Base-by-base conservation (phyloP, 1,140 invertebrate genomes). In the Calycopis cecrops region DNA sequence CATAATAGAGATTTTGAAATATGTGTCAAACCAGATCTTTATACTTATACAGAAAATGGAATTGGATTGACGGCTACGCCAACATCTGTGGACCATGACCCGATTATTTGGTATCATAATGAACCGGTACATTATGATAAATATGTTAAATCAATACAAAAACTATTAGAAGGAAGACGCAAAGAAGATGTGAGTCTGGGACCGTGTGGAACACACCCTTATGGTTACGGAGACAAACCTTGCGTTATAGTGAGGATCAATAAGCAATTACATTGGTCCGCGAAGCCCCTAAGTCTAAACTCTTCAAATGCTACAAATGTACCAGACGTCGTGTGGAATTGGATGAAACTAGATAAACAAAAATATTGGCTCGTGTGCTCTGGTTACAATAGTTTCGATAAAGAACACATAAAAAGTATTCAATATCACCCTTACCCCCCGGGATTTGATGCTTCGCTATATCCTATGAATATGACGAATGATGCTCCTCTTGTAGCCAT, bases 181-280 rank as follows among this genome's bases (percentile, higher is more conserved):
- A 70, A 73, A 57, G 44, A 65, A 48, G 52, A 67, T 11, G n/a
- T 48, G 0, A 51, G 73, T 28, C 58, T 86, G 9, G 83, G 83
- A 4, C 74, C 78, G 17, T 86, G 83, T 63, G 67, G 72, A 0
- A 11, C 50, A 16, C n/a, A 57, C 3, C 81, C 83, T 14, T 86
- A 73, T 55, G 81, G 83, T 3, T 86, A 83, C 54, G 79, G 79
- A 40, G 58, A 71, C 1, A 53, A 59, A 17, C 83, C 83, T 28
- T 86, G 83, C 61, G 52, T 86, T 21, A 64, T 84, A 17, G 55
- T 86, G 62, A 84, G 69, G 48, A 67, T 84, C 54, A 86, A 86
- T 62, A 83, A 73, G 42, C 71, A 71, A 17, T 54, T 72, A 0
- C 63, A 69, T 4, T 86, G 80, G 76, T 57, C 60, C 14, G 76